These are phyloP conservation scores for Lamprotornis superbus DNA, from an alignment of 2,113 vertebrate species.

Conservation along the genomic window DNA sequence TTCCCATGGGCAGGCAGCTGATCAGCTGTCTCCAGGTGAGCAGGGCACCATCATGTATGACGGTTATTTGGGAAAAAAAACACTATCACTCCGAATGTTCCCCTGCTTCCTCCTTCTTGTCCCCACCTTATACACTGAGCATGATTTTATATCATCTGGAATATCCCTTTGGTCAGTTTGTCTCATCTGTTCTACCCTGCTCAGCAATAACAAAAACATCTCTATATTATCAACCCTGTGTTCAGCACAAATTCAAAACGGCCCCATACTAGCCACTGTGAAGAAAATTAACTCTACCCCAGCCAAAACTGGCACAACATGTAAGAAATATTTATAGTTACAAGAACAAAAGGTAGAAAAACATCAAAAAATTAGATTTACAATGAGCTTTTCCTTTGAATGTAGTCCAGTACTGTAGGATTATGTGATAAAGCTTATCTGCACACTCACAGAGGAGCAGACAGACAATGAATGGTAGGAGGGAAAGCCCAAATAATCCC, in stretches of 20 bases:
- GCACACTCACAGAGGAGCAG: background rate
- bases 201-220: background rate
- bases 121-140: background rate
- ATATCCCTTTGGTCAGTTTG: background rate
- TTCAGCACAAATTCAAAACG: background rate
- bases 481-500: background rate
- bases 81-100: background rate
- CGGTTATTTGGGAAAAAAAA: background rate
- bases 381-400: background rate
- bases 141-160: background rate
- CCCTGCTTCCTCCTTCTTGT: background rate
- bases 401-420: background rate
- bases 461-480: background rate
- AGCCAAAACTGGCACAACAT: background rate
- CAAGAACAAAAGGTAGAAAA: background rate
- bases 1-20: background rate
- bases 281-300: background rate
- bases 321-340: background rate
- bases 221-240: background rate
- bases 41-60: background rate
- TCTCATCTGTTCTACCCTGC: background rate
- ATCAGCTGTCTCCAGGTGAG: background rate
- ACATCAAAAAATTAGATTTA: background rate
- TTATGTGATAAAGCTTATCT: background rate
- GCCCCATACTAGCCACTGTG: too few species aligned